phyloP scores from a whole-genome alignment of 2,113 vertebrate genomes.

The Zosterops borbonicus region DNA sequence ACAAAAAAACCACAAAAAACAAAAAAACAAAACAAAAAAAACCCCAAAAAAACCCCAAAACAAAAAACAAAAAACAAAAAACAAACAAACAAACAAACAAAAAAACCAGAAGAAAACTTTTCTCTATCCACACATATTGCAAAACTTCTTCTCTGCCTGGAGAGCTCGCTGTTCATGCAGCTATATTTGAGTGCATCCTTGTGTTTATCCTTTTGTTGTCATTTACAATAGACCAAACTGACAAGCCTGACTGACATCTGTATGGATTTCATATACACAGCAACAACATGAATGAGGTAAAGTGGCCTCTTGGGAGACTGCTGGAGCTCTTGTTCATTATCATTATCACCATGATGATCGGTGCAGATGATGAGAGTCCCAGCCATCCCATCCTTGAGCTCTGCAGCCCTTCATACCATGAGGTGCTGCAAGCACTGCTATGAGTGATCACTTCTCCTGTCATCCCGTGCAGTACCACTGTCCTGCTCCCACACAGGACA shows the following conservation, averaged over 20 bases:
- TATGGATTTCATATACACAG: conserved; percentile 21
- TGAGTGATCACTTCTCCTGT: background rate
- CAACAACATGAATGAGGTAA: background rate
- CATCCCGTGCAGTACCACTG: rapidly evolving
- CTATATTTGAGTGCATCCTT: background rate
- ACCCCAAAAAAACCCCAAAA: background rate
- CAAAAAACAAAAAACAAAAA: background rate
- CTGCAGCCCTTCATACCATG: background rate
- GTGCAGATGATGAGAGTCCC: background rate
- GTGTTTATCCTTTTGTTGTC: conserved; percentile 36
- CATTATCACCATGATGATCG: conserved; percentile 21
- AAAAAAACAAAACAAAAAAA: no score
- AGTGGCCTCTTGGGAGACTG: conserved; percentile 7
- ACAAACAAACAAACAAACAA: background rate
- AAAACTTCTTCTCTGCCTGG: background rate
- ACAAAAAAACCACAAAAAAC: no score
- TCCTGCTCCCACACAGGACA: background rate
- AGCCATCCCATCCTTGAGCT: background rate
- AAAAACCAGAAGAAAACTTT: background rate
- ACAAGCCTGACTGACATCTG: conserved; percentile 42
- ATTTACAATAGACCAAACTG: background rate
- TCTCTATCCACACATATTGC: background rate
- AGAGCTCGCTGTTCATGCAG: background rate
- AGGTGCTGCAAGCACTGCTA: background rate
- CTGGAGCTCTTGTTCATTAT: conserved; percentile 3